Base-by-base conservation (phyloP, 92 coral and sea anemone genomes). In the Palythoa grandis region DNA sequence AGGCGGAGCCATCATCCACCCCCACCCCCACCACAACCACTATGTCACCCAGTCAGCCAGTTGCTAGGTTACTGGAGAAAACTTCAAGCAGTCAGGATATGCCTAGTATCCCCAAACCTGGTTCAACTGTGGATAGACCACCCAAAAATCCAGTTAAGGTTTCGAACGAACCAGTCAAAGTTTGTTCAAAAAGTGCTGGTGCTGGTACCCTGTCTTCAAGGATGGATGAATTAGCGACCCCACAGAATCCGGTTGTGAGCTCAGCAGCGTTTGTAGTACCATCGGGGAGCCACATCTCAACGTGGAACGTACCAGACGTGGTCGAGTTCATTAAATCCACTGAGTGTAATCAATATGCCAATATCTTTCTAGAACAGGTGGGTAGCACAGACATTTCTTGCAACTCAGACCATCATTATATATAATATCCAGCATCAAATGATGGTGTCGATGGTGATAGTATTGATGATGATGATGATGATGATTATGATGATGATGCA, bases 301-400 rank as follows among this genome's bases (percentile, higher is more conserved):
- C 85, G 61, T 94, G 98, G 98, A 88, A 79, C 39, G 93, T 88
- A 16, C 17, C 83, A 40, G 95, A 94, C 4, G 95, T 92, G 0
- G 91, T 89, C 19, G 88, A 90, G 82, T 94, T 86, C 71, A 83
- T 94, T 13, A 85, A 65, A 38, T 73, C 93, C 24, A 94, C 94
- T 12, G 98, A 88, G 60, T 94, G 94, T 58, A 74, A 80, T 79
- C 89, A 74, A 54, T 94, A 92, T 73, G 92, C 94, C 5, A 77
- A 88, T 37, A 88, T 89, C 78, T 94, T 94, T 76, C 73, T 72
- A 72, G 94, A 89, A 82, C 95, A 94, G 95, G 98, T 94, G 74
- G 2, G 74, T 63, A 5, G 66, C 20, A 60, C 22, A 60, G 3
- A 29, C 35, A 29, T 29, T 29, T 29, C 35, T 29, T 1, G 15